Percentiles rank a stretch among this genome's conserved stretches.
Evolutionary conservation across 2,888 invertebrate genomes (phyloP).

Genomic region (Eurytoma adleriae): DNA sequence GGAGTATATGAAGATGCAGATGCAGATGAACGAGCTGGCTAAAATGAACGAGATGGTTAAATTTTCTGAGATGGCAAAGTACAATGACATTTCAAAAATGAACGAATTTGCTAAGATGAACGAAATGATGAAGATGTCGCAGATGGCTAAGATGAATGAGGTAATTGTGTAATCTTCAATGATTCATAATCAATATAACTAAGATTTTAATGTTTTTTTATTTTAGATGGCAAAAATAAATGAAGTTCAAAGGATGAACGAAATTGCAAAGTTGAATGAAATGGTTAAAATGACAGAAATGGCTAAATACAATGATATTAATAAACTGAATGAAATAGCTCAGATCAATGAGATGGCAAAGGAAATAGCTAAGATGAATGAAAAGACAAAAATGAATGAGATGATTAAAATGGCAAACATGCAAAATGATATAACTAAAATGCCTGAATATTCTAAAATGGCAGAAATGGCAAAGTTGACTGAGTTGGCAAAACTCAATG

Average conservation of each 20-base stretch:
- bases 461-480: conserved; percentile 74
- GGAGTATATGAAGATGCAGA: conserved; percentile 74
- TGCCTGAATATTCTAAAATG: conserved; percentile 74
- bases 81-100: conserved; percentile 72
- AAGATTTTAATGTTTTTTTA: conserved; percentile 4
- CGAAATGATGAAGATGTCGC: conserved; percentile 73
- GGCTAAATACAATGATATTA: conserved; percentile 73
- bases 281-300: conserved; percentile 75
- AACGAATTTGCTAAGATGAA: conserved; percentile 73
- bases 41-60: conserved; percentile 74
- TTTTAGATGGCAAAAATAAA: conserved; percentile 72
- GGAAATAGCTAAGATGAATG: conserved; percentile 74
- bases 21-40: conserved; percentile 69
- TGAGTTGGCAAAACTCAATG: conserved; percentile 73
- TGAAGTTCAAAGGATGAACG: conserved; percentile 74
- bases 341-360: conserved; percentile 75
- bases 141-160: conserved; percentile 74
- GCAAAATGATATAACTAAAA: conserved; percentile 73
- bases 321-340: conserved; percentile 70
- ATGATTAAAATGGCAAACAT: conserved; percentile 74
- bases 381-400: conserved; percentile 74
- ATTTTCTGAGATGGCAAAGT: conserved; percentile 73
- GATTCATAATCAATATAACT: not conserved
- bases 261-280: conserved; percentile 73
- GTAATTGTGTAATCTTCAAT: conserved; percentile 56